A percentile compares a stretch with the other conserved stretches of the same genome.
Conservation (phyloP, 2,888 invertebrate genomes). For the Acanthopleura granulata region DNA sequence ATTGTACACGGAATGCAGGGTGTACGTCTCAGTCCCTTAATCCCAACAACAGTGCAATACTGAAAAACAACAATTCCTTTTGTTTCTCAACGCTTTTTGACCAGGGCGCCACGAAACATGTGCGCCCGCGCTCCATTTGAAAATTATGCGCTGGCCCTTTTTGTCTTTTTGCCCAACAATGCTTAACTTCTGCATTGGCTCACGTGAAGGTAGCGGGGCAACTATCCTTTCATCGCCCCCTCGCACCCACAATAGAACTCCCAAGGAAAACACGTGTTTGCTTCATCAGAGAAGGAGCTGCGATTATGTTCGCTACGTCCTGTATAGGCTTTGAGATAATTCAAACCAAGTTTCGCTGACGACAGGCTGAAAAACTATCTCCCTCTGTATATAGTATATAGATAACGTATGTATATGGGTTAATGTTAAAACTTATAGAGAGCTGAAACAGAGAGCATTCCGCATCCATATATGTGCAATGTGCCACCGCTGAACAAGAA, state of each 20-base stretch:
- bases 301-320: constrained; percentile 1
- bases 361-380: no score
- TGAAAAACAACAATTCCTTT: no score
- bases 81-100: neutral
- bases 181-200: neutral
- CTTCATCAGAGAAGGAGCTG: neutral
- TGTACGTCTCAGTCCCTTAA: no score
- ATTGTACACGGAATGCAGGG: no score
- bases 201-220: neutral
- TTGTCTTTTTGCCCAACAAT: neutral
- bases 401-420: no score
- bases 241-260: neutral
- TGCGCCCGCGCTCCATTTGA: neutral
- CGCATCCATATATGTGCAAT: no score
- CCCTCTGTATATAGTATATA: no score
- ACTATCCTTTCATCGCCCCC: neutral
- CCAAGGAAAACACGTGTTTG: neutral
- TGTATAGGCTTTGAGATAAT: constrained; percentile 3
- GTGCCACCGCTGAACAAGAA: no score
- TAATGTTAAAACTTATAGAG: no score
- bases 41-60: no score
- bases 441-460: no score
- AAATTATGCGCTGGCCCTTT: neutral
- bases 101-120: constrained; percentile 5
- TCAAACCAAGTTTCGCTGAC: constrained; percentile 2